Conservation (phyloP, 2,888 invertebrate genomes). For the Cabera pusaria region DNA sequence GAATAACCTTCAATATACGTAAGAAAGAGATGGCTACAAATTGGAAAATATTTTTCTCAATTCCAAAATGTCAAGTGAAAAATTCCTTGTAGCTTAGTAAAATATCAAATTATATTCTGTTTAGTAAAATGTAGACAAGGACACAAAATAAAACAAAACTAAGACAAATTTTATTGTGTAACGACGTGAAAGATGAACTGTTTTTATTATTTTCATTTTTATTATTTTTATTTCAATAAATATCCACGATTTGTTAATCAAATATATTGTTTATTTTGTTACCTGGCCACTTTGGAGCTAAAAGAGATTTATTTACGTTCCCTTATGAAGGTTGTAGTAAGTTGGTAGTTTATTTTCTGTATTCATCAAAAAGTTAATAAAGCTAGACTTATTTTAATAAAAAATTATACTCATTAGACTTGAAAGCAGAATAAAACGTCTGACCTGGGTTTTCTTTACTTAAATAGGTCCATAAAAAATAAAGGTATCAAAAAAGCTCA, state of each 20-base stretch:
- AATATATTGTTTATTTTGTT: constrained; percentile 59
- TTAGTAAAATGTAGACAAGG: constrained; percentile 41
- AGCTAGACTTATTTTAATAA: constrained; percentile 10
- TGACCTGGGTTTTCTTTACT: too few species aligned
- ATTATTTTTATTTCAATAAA: constrained; percentile 84
- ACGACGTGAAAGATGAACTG: constrained; percentile 80
- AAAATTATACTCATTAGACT: constrained; percentile 15
- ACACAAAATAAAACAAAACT: constrained; percentile 67
- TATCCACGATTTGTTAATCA: constrained; percentile 83
- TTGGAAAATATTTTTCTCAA: constrained; percentile 6
- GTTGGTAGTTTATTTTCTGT: constrained; percentile 4
- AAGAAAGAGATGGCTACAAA: constrained; percentile 8
- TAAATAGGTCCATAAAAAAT: too few species aligned
- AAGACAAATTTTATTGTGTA: constrained; percentile 82
- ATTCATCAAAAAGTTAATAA: constrained; percentile 14
- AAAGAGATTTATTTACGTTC: background rate
- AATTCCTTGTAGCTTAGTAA: too few species aligned
- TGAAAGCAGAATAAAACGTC: constrained; percentile 3
- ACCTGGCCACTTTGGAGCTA: constrained; percentile 1
- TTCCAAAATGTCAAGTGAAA: background rate
- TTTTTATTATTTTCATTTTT: constrained; percentile 84
- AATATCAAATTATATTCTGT: background rate
- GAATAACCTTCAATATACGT: background rate
- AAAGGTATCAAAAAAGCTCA: too few species aligned
- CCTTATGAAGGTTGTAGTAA: constrained; percentile 3